Conservation (phyloP, 1,140 invertebrate genomes). For the Megalopta genalis region DNA sequence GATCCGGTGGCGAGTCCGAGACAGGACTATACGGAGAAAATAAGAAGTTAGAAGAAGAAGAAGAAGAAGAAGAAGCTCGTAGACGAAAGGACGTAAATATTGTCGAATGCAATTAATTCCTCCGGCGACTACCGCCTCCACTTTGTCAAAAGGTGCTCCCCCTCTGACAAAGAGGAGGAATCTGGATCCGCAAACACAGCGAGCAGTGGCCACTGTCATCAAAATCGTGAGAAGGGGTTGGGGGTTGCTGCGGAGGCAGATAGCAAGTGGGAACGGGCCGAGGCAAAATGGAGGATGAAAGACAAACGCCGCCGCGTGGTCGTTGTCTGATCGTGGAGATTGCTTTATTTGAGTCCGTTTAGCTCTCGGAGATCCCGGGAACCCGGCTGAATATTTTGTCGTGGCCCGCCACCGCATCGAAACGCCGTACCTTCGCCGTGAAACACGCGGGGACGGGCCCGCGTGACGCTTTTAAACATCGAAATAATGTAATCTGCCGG, state of each 20-base stretch:
- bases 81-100: constrained; percentile 62
- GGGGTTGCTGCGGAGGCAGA: not conserved
- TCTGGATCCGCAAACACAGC: constrained; percentile 34
- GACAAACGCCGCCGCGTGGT: constrained; percentile 45
- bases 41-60: too few species aligned
- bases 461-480: constrained; percentile 64
- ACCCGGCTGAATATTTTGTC: constrained; percentile 55
- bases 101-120: constrained; percentile 64
- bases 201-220: constrained; percentile 50
- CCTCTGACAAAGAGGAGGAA: constrained; percentile 52
- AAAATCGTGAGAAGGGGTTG: constrained; percentile 27
- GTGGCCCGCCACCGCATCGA: constrained; percentile 20
- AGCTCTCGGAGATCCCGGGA: constrained; percentile 46
- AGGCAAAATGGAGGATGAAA: constrained; percentile 53
- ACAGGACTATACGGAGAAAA: too few species aligned
- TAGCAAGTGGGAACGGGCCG: not conserved
- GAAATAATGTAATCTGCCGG: constrained; percentile 70
- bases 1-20: not conserved
- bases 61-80: constrained; percentile 35
- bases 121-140: constrained; percentile 55
- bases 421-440: not conserved
- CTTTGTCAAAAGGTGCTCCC: constrained; percentile 43
- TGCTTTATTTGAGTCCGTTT: constrained; percentile 72
- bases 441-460: not conserved
- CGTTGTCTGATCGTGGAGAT: constrained; percentile 70